A percentile compares a stretch with the other conserved stretches of the same genome.
Evolutionary conservation across 2,797 vertebrate species (phyloP).

Genomic region (Crenuchus spilurus): DNA sequence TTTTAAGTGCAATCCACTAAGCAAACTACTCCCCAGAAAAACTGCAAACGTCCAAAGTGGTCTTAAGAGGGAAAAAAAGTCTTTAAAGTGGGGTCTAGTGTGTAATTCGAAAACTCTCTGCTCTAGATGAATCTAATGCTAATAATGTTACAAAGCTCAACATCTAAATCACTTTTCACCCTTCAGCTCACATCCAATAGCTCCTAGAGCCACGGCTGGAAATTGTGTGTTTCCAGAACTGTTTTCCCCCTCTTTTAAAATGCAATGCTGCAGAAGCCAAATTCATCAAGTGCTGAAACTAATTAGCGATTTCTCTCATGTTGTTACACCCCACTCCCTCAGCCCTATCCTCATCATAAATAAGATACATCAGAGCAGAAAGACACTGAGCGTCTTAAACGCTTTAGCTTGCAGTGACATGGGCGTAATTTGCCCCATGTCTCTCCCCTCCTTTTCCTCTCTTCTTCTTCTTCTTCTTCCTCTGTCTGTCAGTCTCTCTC

Average conservation of each 20-base stretch:
- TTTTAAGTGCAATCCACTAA: not conserved
- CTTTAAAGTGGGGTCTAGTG: not conserved
- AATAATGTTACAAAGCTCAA: conserved; percentile 12
- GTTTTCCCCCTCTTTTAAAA: conserved; percentile 27
- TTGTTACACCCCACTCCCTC: conserved; percentile 44
- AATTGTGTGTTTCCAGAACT: conserved; percentile 41
- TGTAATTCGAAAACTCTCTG: not conserved
- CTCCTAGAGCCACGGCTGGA: not conserved
- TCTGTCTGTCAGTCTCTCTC: not conserved
- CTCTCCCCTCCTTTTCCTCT: conserved; percentile 15
- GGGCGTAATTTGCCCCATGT: conserved; percentile 71
- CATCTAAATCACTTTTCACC: not conserved
- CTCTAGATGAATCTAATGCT: conserved; percentile 10
- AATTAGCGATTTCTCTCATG: conserved; percentile 53
- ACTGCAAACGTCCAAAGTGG: not conserved
- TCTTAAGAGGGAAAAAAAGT: not conserved
- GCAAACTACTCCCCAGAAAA: not conserved
- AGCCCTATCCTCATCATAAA: conserved; percentile 55
- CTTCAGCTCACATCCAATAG: conserved; percentile 9
- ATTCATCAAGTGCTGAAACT: conserved; percentile 57
- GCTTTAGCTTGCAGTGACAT: conserved; percentile 70
- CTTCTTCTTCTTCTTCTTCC: not conserved
- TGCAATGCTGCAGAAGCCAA: conserved; percentile 40
- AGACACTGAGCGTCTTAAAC: conserved; percentile 62
- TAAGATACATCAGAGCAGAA: conserved; percentile 62